A percentile compares a stretch with the other conserved stretches of the same genome.
These are phyloP conservation scores for Pterostichus niger DNA, from an alignment of 2,888 invertebrate genomes.

Conservation along the genomic window DNA sequence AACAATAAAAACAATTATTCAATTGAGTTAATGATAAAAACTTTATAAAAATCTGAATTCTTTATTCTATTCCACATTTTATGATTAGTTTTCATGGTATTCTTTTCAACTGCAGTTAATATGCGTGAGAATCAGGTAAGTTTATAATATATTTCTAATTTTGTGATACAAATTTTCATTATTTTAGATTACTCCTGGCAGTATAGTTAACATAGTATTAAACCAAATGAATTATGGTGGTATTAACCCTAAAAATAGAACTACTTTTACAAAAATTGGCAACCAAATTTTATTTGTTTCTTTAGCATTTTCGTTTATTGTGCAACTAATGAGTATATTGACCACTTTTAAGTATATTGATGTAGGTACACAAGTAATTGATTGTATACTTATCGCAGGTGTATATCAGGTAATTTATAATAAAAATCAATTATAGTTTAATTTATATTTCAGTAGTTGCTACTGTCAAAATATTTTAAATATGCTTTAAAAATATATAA, in stretches of 20 bases:
- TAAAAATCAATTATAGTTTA: background rate
- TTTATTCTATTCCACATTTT: too few relatives aligned
- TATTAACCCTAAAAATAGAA: conserved; percentile 4
- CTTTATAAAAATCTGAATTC: too few relatives aligned
- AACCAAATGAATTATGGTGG: background rate
- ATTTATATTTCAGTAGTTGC: background rate
- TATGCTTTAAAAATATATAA: too few relatives aligned
- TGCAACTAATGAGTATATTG: background rate
- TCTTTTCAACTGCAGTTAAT: too few relatives aligned
- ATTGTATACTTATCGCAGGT: background rate
- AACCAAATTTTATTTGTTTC: background rate
- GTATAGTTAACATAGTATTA: background rate
- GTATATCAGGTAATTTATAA: background rate
- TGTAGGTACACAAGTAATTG: background rate
- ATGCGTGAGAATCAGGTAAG: background rate
- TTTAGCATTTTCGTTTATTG: background rate
- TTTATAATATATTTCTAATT: background rate
- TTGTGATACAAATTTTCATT: background rate
- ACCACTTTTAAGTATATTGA: background rate
- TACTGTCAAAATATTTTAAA: background rate
- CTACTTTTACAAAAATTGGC: background rate
- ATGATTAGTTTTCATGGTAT: too few relatives aligned
- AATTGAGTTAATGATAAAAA: too few relatives aligned
- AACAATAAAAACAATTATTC: too few relatives aligned
- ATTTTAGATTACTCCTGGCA: conserved; percentile 4